phyloP scores from a whole-genome alignment of 1,140 invertebrate species.

The Gonatopus flavifemur region DNA sequence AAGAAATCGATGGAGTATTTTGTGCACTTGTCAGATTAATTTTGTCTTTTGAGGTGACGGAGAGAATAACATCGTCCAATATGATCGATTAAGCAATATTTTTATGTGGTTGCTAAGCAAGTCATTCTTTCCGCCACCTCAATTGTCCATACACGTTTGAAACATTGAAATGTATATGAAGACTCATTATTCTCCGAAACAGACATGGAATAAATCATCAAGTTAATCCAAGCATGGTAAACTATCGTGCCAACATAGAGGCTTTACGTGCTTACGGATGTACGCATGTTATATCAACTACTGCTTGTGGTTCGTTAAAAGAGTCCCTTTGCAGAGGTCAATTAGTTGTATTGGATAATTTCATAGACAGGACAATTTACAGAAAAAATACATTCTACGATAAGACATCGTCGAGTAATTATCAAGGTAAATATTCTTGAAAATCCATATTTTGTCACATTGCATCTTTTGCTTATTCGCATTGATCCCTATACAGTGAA shows the following conservation, averaged over 20 bases:
- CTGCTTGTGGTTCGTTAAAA: slow-evolving; percentile 88
- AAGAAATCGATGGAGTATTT: background rate
- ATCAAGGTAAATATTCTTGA: slow-evolving; percentile 34
- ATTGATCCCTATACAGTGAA: background rate
- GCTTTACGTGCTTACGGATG: slow-evolving; percentile 86
- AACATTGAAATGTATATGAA: too few species aligned
- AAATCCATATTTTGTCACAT: background rate
- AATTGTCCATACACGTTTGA: too few species aligned
- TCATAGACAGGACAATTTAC: slow-evolving; percentile 80
- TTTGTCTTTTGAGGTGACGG: background rate
- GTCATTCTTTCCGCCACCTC: too few species aligned
- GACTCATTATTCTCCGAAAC: slow-evolving; percentile 2
- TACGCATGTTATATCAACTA: slow-evolving; percentile 89
- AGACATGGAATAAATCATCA: slow-evolving; percentile 88
- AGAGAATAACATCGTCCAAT: background rate
- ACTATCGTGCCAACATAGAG: slow-evolving; percentile 97
- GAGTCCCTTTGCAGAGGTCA: slow-evolving; percentile 87
- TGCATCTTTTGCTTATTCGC: background rate
- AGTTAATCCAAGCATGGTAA: slow-evolving; percentile 80
- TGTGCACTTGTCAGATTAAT: background rate
- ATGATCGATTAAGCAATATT: background rate
- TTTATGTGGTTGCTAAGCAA: too few species aligned
- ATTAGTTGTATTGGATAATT: slow-evolving; percentile 88
- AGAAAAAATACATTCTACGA: slow-evolving; percentile 89
- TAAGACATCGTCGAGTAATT: slow-evolving; percentile 62